Percentiles rank a stretch among this genome's conserved stretches.
Conservation (phyloP, 2,797 vertebrate species). For the Tangara arthus region DNA sequence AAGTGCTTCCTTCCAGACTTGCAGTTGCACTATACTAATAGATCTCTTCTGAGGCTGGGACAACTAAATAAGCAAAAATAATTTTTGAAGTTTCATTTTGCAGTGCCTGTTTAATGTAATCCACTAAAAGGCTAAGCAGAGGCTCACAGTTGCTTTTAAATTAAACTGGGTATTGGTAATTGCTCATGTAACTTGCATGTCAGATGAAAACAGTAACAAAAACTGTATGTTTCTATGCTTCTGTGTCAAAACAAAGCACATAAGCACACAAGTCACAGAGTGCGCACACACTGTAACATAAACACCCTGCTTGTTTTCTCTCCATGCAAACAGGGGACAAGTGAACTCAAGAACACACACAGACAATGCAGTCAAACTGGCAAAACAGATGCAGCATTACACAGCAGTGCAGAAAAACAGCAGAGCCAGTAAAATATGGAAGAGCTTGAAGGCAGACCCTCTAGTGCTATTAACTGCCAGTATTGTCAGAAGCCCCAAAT, state of each 20-base stretch:
- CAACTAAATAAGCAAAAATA: background rate
- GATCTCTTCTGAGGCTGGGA: background rate
- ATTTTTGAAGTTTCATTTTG: background rate
- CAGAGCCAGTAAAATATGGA: background rate
- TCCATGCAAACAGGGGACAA: background rate
- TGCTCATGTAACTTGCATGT: background rate
- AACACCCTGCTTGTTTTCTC: background rate
- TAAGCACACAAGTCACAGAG: background rate
- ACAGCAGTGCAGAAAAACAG: background rate
- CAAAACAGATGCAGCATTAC: background rate
- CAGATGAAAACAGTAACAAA: background rate
- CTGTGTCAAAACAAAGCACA: background rate
- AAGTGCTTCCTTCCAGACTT: background rate
- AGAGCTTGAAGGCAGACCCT: background rate
- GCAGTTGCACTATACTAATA: background rate
- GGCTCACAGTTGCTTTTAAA: background rate
- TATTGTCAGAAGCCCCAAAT: background rate
- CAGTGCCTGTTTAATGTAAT: background rate
- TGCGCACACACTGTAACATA: background rate
- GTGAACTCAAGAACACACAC: background rate
- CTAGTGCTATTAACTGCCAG: background rate
- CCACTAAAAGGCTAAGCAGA: background rate
- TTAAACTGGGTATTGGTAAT: background rate
- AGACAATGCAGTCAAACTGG: background rate
- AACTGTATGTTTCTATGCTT: background rate